Evolutionary conservation across 1,140 invertebrate genomes (phyloP).

Genomic region (Bombus waltoni): DNA sequence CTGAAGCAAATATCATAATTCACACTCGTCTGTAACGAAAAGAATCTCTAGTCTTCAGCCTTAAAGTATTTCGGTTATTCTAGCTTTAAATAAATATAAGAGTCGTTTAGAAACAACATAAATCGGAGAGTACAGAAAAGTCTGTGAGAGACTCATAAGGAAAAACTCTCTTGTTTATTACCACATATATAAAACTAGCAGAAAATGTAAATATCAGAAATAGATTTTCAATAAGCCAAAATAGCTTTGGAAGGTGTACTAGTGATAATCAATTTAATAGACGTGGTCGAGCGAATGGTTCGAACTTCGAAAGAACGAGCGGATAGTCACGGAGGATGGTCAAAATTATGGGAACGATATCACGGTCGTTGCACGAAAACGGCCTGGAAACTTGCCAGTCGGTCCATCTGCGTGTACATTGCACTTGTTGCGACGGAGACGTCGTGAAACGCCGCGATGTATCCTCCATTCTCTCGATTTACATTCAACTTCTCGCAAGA

Average conservation of each 20-base stretch:
- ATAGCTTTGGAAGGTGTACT: background rate
- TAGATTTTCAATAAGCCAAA: background rate
- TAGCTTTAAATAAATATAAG: too few species aligned
- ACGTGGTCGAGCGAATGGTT: constrained; percentile 36
- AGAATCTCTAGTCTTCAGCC: too few species aligned
- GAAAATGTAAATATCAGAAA: too few species aligned
- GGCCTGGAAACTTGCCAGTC: constrained; percentile 69
- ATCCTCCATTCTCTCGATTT: constrained; percentile 34
- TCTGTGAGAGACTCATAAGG: rapidly evolving
- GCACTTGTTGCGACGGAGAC: constrained; percentile 63
- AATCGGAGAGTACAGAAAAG: too few species aligned
- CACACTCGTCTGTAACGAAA: too few species aligned
- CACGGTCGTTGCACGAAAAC: constrained; percentile 72
- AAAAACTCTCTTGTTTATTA: too few species aligned
- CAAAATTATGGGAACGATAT: constrained; percentile 70
- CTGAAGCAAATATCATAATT: too few species aligned
- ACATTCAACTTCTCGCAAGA: background rate
- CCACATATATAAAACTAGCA: too few species aligned
- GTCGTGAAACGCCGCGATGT: constrained; percentile 19
- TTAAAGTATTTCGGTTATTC: too few species aligned
- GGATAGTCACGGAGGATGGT: constrained; percentile 48
- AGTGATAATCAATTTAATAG: background rate
- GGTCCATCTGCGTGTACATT: constrained; percentile 58
- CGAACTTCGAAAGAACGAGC: constrained; percentile 27
- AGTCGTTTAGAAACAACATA: too few species aligned